Evolutionary conservation across 2,888 invertebrate species (phyloP), one percentile per base, ranked within the genome.

Genomic region (Keiferia lycopersicella): DNA sequence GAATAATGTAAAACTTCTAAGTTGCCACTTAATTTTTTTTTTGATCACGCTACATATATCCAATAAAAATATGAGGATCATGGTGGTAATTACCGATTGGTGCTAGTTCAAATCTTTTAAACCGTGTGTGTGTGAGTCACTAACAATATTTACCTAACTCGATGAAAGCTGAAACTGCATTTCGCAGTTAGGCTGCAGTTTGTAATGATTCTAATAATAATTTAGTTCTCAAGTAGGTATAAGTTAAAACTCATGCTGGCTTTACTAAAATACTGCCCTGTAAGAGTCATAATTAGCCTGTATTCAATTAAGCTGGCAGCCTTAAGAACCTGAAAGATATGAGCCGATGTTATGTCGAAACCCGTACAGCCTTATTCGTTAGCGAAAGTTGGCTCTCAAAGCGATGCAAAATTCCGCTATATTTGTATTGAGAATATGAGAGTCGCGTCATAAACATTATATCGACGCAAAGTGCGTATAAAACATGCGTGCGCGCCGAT

Each of bases 311-410:
- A 74, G 71, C 64, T 59, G 50, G 38, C 62, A 30, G 64, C 20
- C 63, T 66, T 66, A 66, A 34, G 64, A 68, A 66, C 64, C 64
- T 53, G 56, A 69, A 68, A 69, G 69, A 73, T 68, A 70, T 70
- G 62, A 65, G 64, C 61, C 63, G 65, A 64, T 64, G 60, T 66
- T 68, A 73, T 85, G 80, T 79, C 76, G 80, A 82, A 83, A 83
- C 84, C 74, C 73, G 71, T 72, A 71, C 74, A 63, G 67, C 88
- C 87, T 82, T 88, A 86, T 87, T 80, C 69, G 86, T 78, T 71
- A 73, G 84, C 82, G 88, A 89, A 89, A 88, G 88, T 86, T 80
- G 84, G 72, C 74, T 78, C 72, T 76, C 65, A 72, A 67, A 62
- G 67, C 77, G 76, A 78, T 72, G 79, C 76, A 74, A 82, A 81